Evolutionary conservation across 1,140 invertebrate genomes (phyloP), one percentile per base, ranked within the genome.

Genomic region (Andrena cerasifolii): DNA sequence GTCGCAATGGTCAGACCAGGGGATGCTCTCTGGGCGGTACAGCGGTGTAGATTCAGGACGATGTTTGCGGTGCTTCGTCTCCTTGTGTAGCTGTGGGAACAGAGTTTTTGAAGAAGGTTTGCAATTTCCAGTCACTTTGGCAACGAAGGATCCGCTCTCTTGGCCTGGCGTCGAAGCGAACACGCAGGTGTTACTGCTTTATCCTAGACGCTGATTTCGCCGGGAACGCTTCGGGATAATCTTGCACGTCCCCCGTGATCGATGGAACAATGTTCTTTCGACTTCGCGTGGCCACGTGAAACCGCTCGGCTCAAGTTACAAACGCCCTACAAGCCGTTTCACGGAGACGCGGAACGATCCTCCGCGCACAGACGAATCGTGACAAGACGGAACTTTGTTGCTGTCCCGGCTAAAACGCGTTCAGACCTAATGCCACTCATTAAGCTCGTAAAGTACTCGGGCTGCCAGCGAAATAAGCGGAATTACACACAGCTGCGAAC

Each of bases 351-450:
- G 77, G 61, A 79, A 70, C 77, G 68, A 68, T 70, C 72, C 71
- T 78, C 49, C 49, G n/a, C 53, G 24, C 53, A 26, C 26, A 65
- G 68, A 79, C 63, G 68, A 63, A 62, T 67, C 66, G 75, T 76
- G 77, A 76, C 77, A 71, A 80, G 28, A 58, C 62, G 49, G 67
- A 76, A 79, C 72, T 83, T 83, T 63, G 77, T 51, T 67, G 33
- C 66, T 53, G 45, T 45, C 68, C 28, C 59, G 33, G 63, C 36
- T 67, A 53, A 65, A 68, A 68, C 58, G 62, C 65, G 62, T 67
- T 83, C 68, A 31, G 31, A 49, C 43, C 58, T 66, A 49, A 62
- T 70, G 61, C 26, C 16, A 45, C 61, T 80, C 62, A 58, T 82
- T 82, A 79, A 28, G 63, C 40, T 54, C 40, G 40, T 54, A 47